Evolutionary conservation across 2,797 vertebrate species (phyloP), one percentile per base, ranked within the genome.

Genomic region (Chelon auratus): DNA sequence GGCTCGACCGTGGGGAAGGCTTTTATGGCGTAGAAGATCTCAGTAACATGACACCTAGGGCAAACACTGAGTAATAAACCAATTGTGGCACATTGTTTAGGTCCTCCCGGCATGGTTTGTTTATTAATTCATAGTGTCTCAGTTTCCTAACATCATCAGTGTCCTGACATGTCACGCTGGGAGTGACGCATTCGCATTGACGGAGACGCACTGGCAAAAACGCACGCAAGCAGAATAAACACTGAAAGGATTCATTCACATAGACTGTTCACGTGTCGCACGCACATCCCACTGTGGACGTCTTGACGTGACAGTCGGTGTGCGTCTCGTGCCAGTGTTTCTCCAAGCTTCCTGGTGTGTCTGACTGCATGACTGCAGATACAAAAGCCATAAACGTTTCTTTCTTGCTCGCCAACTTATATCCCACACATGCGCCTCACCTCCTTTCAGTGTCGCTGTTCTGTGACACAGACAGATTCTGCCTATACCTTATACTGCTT

Each of bases 1-100:
- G 22, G 48, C 76, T 83, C 72, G 78, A 83, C 74, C 83, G 70
- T 64, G 64, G 79, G 80, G 59, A 65, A 53, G 67, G 72, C 77
- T 85, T 89, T 84, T 89, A 87, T 87, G 83, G 76, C 58, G 73
- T 72, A 57, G 80, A 77, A 75, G 78, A 82, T 86, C 80, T 85
- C 77, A 73, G 90, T 84, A 92, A 90, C 72, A 39, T 55, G 89
- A 93, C 84, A 91, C 90, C 80, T 75, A 68, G 60, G 77, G 72
- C 80, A 91, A 91, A 92, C 88, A 88, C 75, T 81, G 86, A 85
- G 87, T 85, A 89, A 90, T 92, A 90, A 92, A 92, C 83, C 84
- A 85, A 87, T 89, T 84, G 85, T 58, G 57, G 78, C 73, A 64
- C 68, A 76, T 82, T 87, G 85, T 91, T 91, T 87, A 69, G 81